These are phyloP conservation scores for Caenorhabditis remanei DNA, from an alignment of 1,140 invertebrate genomes.

Conservation along the genomic window DNA sequence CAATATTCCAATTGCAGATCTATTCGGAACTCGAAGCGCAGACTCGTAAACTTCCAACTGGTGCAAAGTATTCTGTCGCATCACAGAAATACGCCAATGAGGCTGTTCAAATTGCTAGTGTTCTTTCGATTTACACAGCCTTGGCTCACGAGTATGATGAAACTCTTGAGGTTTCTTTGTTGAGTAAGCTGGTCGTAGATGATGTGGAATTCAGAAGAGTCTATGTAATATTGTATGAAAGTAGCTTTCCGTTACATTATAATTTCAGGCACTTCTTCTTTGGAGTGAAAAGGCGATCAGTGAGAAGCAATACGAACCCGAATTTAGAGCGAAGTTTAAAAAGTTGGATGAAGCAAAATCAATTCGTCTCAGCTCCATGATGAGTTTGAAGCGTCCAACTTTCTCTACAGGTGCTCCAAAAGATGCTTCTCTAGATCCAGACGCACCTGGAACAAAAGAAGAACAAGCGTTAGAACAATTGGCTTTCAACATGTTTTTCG, in stretches of 20 bases:
- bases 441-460: conserved; percentile 19
- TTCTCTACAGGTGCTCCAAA: conserved; percentile 10
- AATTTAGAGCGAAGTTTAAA: neutral
- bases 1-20: neutral
- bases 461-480: conserved; percentile 3
- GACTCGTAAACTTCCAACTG: conserved; percentile 13
- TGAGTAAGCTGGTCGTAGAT: conserved; percentile 10
- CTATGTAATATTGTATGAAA: neutral
- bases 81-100: conserved; percentile 38
- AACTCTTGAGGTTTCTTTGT: neutral
- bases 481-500: neutral
- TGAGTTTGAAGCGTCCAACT: conserved; percentile 6
- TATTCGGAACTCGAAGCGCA: conserved; percentile 21
- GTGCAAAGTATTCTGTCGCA: neutral
- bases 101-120: conserved; percentile 31
- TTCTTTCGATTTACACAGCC: conserved; percentile 33
- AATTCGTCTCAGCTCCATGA: neutral
- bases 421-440: conserved; percentile 41
- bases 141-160: conserved; percentile 39
- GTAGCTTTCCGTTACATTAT: neutral
- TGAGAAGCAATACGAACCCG: conserved; percentile 14
- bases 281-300: conserved; percentile 45
- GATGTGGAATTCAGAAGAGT: conserved; percentile 41
- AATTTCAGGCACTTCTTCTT: conserved; percentile 22
- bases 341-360: conserved; percentile 6